Base-by-base conservation (phyloP, 2,113 vertebrate species). In the Corythornis madagascariensis region DNA sequence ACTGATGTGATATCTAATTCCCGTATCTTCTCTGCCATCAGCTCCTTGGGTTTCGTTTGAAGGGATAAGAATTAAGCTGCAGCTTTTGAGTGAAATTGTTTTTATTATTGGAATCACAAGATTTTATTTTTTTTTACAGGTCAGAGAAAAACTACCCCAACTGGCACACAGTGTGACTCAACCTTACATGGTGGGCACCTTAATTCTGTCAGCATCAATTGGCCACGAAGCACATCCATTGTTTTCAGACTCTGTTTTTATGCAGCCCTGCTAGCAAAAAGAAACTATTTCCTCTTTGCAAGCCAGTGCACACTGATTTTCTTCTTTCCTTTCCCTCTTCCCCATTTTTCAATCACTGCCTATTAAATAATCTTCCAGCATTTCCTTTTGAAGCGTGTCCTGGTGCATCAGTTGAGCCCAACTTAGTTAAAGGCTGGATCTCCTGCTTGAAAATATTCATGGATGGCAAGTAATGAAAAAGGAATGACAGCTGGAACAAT, bases 101-200 rank as follows among this genome's bases (percentile, higher is more conserved):
- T 96, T 96, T 92, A 92, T 95, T 96, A 85, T 6, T 96, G 61
- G 93, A 97, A 97, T 97, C 93, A 94, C 90, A 95, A 88, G 88
- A 89, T 88, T 86, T 72, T 92, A 7, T 35, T 38, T 38, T 97
- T 95, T 93, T 97, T 95, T 93, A 88, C 10, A 20, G 86, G 63
- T 77, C 94, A 71, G 86, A 94, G 86, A 95, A 96, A 96, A 95
- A 55, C 83, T 94, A 92, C 90, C 94, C 93, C 28, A 69, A 91
- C 45, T 90, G 94, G 86, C 78, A 91, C 21, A 63, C 61, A 42
- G 74, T 33, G 42, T 96, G 94, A 97, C 80, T 97, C 95, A 96
- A 57, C 53, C 83, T 96, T 93, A 89, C 83, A 84, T 86, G 93
- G 69, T 88, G 79, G 94, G 93, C 96, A 92, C 78, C 64, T 92